phyloP scores from a whole-genome alignment of 2,113 vertebrate genomes.

The Barbus barbus region DNA sequence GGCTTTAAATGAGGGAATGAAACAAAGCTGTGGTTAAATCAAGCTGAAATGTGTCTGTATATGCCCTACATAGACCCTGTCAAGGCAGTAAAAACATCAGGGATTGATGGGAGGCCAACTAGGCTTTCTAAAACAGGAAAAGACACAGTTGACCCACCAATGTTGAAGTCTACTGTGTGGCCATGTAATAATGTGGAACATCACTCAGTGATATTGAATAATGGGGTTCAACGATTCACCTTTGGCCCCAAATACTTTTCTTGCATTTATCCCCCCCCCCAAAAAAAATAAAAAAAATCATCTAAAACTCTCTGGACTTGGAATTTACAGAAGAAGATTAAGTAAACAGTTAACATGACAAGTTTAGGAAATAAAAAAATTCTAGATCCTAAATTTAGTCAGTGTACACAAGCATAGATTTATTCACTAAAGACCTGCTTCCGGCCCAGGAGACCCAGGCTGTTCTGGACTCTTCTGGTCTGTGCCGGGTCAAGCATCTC shows the following conservation, averaged over 20 bases:
- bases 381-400: slow-evolving; percentile 3
- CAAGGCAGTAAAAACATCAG: not conserved
- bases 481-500: slow-evolving; percentile 50
- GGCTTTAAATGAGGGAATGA: slow-evolving; percentile 29
- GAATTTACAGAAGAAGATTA: not conserved
- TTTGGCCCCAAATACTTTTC: not conserved
- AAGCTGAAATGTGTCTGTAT: not conserved
- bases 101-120: not conserved
- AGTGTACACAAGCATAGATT: not conserved
- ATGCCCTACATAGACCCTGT: not conserved
- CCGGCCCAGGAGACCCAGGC: not conserved
- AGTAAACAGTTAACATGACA: slow-evolving; percentile 22
- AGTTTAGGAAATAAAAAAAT: not conserved
- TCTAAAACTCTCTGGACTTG: not conserved
- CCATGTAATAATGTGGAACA: not conserved
- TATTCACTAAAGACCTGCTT: not conserved
- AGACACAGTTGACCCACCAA: not conserved
- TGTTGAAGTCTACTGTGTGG: not conserved
- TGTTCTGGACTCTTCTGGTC: not conserved
- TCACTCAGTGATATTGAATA: not conserved
- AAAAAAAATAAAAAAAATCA: not conserved
- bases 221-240: not conserved
- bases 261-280: not conserved
- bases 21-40: slow-evolving; percentile 46
- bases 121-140: slow-evolving; percentile 27